Conservation (phyloP, 2,888 invertebrate species). For the Ashinkailepas kermadecensis region DNA sequence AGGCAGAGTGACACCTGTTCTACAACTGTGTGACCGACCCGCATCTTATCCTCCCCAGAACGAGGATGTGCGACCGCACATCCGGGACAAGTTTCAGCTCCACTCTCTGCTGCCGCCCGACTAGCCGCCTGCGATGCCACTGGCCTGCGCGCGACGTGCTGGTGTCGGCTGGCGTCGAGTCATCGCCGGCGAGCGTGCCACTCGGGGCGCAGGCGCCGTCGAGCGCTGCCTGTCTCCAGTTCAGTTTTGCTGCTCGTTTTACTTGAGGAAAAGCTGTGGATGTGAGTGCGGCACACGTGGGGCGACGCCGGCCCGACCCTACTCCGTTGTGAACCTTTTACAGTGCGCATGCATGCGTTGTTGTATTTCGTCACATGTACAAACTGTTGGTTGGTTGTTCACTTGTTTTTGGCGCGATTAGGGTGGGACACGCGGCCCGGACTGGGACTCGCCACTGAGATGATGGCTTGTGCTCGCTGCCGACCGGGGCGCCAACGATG, state of each 20-base stretch:
- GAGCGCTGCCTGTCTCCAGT: too few species aligned
- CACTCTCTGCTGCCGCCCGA: slow-evolving; percentile 51
- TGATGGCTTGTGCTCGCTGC: neutral
- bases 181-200: too few species aligned
- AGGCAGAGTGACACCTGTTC: too few species aligned
- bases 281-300: neutral
- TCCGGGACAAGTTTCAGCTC: slow-evolving; percentile 79
- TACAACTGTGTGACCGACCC: too few species aligned
- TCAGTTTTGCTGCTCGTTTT: too few species aligned
- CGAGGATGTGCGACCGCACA: slow-evolving; percentile 85
- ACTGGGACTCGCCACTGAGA: neutral
- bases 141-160: too few species aligned
- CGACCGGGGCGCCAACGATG: too few species aligned
- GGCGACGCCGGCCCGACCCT: neutral
- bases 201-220: too few species aligned
- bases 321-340: neutral
- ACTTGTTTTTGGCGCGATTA: neutral
- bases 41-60: slow-evolving; percentile 26
- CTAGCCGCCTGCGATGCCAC: slow-evolving; percentile 20
- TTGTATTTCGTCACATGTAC: slow-evolving; percentile 7
- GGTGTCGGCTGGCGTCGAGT: too few species aligned
- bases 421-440: neutral
- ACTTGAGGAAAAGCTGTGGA: neutral
- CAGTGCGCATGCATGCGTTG: neutral
- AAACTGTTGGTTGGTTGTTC: slow-evolving; percentile 1